These are phyloP conservation scores for Drosophila pruinosa DNA, from an alignment of 1,140 invertebrate species.

Conservation along the genomic window DNA sequence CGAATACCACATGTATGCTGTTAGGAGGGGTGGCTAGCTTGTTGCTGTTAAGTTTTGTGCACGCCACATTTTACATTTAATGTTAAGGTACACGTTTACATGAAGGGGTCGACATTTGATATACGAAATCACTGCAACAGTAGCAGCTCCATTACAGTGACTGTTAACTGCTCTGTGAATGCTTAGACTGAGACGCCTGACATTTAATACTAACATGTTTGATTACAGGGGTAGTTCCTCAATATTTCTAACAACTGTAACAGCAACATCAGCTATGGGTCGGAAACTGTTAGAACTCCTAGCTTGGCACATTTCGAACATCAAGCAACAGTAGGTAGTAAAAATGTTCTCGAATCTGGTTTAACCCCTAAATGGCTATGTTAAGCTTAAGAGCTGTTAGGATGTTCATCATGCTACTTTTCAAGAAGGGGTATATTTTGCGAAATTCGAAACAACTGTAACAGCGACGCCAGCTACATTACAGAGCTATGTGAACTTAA, in stretches of 20 bases:
- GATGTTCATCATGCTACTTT: too few species aligned
- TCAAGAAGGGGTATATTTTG: too few species aligned
- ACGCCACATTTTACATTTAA: background rate
- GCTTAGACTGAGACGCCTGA: background rate
- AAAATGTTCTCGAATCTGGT: too few species aligned
- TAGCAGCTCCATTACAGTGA: background rate
- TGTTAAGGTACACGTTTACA: background rate
- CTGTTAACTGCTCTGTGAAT: background rate
- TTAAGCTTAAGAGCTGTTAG: too few species aligned
- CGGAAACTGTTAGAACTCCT: too few species aligned
- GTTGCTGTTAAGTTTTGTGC: background rate
- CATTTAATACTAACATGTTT: background rate
- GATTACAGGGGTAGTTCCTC: background rate
- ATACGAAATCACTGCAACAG: background rate
- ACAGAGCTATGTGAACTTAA: background rate
- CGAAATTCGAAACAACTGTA: background rate
- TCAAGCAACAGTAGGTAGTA: too few species aligned
- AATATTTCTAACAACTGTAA: background rate
- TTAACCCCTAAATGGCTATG: too few species aligned
- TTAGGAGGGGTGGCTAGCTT: background rate
- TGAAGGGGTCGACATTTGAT: background rate
- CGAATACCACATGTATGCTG: background rate
- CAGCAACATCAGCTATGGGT: background rate
- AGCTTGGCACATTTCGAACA: too few species aligned
- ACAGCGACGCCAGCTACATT: background rate